phyloP scores from a whole-genome alignment of 64 coral and sea anemone species.

The Cladopsammia gracilis region DNA sequence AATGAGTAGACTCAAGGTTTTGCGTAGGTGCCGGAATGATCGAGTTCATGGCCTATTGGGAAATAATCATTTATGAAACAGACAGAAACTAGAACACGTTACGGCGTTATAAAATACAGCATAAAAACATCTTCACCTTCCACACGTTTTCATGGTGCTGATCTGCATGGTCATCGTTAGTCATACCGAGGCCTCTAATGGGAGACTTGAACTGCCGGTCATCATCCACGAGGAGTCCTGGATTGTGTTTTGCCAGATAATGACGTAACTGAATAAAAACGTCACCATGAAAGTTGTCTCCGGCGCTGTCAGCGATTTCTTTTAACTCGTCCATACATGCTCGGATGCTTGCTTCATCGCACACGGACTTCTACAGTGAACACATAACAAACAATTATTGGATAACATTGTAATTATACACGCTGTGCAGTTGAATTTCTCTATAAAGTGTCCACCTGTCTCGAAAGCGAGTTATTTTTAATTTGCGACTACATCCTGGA shows the following conservation, averaged over 20 bases:
- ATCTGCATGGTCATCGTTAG: slow-evolving; percentile 18
- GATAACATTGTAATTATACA: too few relatives aligned
- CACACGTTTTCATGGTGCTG: slow-evolving; percentile 28
- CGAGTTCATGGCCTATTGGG: too few relatives aligned
- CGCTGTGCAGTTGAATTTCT: too few relatives aligned
- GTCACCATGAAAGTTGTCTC: slow-evolving; percentile 66
- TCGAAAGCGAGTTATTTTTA: too few relatives aligned
- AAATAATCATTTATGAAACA: too few relatives aligned
- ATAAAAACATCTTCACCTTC: neutral
- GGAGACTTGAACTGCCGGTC: slow-evolving; percentile 74
- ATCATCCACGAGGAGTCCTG: slow-evolving; percentile 52
- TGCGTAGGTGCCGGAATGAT: too few relatives aligned
- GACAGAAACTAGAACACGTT: too few relatives aligned
- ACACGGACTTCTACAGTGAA: slow-evolving; percentile 58
- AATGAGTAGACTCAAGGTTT: too few relatives aligned
- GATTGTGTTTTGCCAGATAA: slow-evolving; percentile 27
- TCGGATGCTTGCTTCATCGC: slow-evolving; percentile 60
- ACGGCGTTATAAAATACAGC: too few relatives aligned
- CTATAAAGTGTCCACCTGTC: too few relatives aligned
- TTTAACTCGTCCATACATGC: slow-evolving; percentile 79
- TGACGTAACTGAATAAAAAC: slow-evolving; percentile 85
- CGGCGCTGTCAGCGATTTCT: slow-evolving; percentile 67
- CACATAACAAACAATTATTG: neutral
- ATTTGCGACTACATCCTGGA: too few relatives aligned
- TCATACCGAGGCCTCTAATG: slow-evolving; percentile 58